These are phyloP conservation scores for Procapra przewalskii DNA, from an alignment of 2,113 vertebrate genomes.

Conservation along the genomic window DNA sequence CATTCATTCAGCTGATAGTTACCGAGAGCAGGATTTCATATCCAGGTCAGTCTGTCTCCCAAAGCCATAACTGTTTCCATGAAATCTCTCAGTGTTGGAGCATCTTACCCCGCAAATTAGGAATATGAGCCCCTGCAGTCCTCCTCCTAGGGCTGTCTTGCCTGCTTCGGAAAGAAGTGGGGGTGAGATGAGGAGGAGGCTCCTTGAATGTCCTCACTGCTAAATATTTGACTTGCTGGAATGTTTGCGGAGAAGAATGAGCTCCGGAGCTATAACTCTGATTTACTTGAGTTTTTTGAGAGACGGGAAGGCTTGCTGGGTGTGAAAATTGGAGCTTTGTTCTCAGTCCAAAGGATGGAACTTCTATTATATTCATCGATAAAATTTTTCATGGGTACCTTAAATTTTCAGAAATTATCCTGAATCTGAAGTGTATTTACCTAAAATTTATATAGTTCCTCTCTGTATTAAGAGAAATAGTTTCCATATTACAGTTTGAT, in stretches of 20 bases:
- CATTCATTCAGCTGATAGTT: background rate
- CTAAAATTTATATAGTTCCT: background rate
- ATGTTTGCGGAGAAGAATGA: background rate
- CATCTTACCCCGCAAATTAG: background rate
- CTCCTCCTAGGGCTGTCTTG: background rate
- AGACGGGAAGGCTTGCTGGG: background rate
- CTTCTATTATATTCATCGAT: background rate
- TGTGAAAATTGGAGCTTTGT: background rate
- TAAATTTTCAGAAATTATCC: constrained; percentile 32
- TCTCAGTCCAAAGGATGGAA: background rate
- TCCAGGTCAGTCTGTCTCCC: background rate
- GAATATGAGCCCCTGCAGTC: background rate
- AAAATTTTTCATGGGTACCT: background rate
- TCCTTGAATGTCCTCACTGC: background rate
- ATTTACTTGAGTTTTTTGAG: background rate
- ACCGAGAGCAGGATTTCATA: constrained; percentile 1
- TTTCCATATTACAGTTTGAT: constrained; percentile 12
- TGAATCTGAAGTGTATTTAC: constrained; percentile 5
- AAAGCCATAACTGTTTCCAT: background rate
- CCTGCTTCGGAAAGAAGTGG: background rate
- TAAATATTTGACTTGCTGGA: background rate
- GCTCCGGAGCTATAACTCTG: background rate
- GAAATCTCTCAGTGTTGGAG: background rate
- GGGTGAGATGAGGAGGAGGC: background rate
- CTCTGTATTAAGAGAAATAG: constrained; percentile 6